Conservation (phyloP, 2,888 invertebrate genomes). For the Polyommatus icarus region DNA sequence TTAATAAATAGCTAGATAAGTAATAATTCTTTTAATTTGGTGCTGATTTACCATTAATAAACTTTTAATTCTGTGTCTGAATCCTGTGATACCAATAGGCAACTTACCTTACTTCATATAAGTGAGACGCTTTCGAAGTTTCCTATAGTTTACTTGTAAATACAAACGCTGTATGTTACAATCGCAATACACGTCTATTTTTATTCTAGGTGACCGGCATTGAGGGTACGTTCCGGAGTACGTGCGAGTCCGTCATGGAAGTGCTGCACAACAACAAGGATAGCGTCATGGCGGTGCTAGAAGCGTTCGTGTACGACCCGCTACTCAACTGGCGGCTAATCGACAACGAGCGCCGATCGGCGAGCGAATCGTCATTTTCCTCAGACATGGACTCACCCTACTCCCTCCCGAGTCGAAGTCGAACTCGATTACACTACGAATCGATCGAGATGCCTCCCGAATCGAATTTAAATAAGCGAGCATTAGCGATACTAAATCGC, state of each 20-base stretch:
- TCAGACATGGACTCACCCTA: constrained; percentile 68
- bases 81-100: no score
- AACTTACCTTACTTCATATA: no score
- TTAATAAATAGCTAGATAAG: not conserved
- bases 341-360: constrained; percentile 73
- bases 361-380: constrained; percentile 67
- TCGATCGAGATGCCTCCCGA: constrained; percentile 83
- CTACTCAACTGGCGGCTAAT: constrained; percentile 98
- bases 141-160: no score
- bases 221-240: constrained; percentile 97
- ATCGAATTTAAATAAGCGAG: constrained; percentile 92
- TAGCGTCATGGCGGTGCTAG: constrained; percentile 99
- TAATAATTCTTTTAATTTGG: no score
- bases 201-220: constrained; percentile 93
- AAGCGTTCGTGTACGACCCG: constrained; percentile 99
- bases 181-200: not conserved
- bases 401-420: constrained; percentile 63
- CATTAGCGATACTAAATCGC: constrained; percentile 92
- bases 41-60: no score
- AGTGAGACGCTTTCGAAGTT: no score
- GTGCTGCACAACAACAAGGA: constrained; percentile 98
- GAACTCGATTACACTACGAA: constrained; percentile 65
- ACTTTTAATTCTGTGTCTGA: no score
- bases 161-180: no score
- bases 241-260: constrained; percentile 99